phyloP scores from a whole-genome alignment of 2,797 vertebrate genomes.

The Tokudaia muenninki region DNA sequence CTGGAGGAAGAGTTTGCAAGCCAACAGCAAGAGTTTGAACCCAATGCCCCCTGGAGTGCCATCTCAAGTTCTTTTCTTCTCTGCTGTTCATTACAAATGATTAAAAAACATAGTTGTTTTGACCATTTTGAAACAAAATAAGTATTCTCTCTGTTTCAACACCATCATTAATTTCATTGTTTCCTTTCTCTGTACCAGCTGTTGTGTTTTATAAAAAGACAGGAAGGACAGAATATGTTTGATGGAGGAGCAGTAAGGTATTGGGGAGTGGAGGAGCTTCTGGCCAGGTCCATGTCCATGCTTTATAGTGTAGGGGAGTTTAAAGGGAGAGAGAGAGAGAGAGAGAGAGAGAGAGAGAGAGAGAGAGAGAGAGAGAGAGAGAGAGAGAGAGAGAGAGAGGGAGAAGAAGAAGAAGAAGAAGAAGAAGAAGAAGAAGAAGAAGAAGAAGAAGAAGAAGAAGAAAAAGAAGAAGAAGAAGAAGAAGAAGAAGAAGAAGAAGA shows the following conservation, averaged over 20 bases:
- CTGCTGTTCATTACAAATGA: not conserved
- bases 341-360: too few relatives aligned
- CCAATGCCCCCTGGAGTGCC: rapidly evolving
- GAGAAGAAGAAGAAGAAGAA: too few relatives aligned
- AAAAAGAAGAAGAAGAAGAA: too few relatives aligned
- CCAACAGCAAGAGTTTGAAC: not conserved
- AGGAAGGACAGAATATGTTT: not conserved
- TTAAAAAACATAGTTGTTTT: not conserved
- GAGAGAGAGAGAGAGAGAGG: too few relatives aligned
- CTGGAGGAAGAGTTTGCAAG: too few relatives aligned
- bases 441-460: too few relatives aligned
- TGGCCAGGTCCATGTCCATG: not conserved
- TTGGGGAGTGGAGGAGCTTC: not conserved
- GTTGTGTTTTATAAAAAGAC: not conserved
- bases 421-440: too few relatives aligned
- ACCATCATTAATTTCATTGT: not conserved
- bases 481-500: too few relatives aligned
- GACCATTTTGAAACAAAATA: not conserved
- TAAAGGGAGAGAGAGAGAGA: too few relatives aligned
- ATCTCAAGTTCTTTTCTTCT: not conserved
- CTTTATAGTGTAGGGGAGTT: too few relatives aligned
- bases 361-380: too few relatives aligned
- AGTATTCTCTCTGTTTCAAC: not conserved
- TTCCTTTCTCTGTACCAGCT: not conserved
- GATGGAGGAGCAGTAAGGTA: not conserved